phyloP scores from a whole-genome alignment of 2,888 invertebrate genomes.

The Neelides folsomi region DNA sequence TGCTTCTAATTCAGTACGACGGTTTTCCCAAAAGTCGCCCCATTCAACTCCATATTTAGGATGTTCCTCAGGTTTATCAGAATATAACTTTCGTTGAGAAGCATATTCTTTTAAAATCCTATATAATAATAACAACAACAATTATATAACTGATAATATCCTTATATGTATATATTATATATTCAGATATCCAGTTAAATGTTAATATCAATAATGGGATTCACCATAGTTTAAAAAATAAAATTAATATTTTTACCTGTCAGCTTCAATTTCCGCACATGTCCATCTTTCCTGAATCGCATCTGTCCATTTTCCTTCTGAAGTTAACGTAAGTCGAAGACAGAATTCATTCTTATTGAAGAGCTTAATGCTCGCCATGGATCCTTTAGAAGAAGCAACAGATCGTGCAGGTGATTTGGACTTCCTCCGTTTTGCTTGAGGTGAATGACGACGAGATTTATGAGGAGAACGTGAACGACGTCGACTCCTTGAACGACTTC shows the following conservation, averaged over 20 bases:
- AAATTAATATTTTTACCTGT: slow-evolving; percentile 14
- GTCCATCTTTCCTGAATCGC: slow-evolving; percentile 28
- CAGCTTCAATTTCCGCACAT: slow-evolving; percentile 25
- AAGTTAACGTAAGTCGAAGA: slow-evolving; percentile 23
- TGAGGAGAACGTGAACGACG: not conserved
- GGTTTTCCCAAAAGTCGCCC: slow-evolving; percentile 29
- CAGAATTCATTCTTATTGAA: slow-evolving; percentile 18
- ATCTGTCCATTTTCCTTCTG: slow-evolving; percentile 29
- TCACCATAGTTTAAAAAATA: not conserved
- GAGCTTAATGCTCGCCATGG: too few relatives aligned
- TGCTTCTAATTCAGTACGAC: slow-evolving; percentile 24
- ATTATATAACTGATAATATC: too few relatives aligned
- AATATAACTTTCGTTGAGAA: not conserved
- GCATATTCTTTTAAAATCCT: too few relatives aligned
- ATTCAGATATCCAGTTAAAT: too few relatives aligned
- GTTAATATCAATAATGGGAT: too few relatives aligned
- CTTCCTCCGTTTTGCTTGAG: not conserved
- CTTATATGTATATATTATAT: too few relatives aligned
- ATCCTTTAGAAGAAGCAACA: too few relatives aligned
- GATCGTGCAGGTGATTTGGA: not conserved
- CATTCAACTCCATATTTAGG: slow-evolving; percentile 27
- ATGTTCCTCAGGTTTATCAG: slow-evolving; percentile 25
- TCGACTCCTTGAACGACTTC: not conserved
- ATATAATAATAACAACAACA: too few relatives aligned
- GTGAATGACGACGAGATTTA: slow-evolving; percentile 11